Evolutionary conservation across 1,140 invertebrate genomes (phyloP), one percentile per base, ranked within the genome.

Genomic region (Zophobas atratus): DNA sequence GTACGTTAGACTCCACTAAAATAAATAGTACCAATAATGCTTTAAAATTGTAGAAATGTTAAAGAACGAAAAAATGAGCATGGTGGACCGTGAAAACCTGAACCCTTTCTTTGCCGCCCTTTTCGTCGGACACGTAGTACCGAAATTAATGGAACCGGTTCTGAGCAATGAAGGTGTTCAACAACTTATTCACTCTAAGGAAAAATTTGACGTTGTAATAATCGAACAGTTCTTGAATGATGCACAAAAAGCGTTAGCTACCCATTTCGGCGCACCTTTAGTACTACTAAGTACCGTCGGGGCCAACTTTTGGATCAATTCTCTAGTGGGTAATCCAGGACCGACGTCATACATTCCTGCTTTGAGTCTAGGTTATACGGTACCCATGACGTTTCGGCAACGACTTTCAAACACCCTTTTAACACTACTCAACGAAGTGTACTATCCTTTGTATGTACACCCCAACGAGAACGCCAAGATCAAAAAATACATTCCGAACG

Each of bases 141-240:
- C 41, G 0, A 6, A 33, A 70, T 36, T 70, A 32, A 72, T 75
- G 1, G 76, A 78, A 72, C 4, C 35, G 39, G 38, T 36, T 32
- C 71, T 83, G 39, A 63, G 77, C 5, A 51, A 83, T 36, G 33
- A 73, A 46, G 77, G 77, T 6, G 77, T 84, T 1, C 73, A 81
- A 77, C 71, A 78, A 1, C 57, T 84, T 0, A 33, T 84, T 4
- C 70, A 77, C 46, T 81, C 79, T 3, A 76, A 82, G 53, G 70
- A 88, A 36, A 89, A 89, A 71, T 94, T 90, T 76, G 93, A 94
- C 83, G 81, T 93, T 0, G 88, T 93, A 2, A 84, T 94, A 0
- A 86, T 90, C 2, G 92, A 94, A 83, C 88, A 89, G 74, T 93
- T 94, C 80, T 91, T 93, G 49, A 90, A 89, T 63, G 92, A 94